A percentile compares a stretch with the other conserved stretches of the same genome.
Conservation (phyloP, 2,797 vertebrate species). For the Garrulus glandarius region DNA sequence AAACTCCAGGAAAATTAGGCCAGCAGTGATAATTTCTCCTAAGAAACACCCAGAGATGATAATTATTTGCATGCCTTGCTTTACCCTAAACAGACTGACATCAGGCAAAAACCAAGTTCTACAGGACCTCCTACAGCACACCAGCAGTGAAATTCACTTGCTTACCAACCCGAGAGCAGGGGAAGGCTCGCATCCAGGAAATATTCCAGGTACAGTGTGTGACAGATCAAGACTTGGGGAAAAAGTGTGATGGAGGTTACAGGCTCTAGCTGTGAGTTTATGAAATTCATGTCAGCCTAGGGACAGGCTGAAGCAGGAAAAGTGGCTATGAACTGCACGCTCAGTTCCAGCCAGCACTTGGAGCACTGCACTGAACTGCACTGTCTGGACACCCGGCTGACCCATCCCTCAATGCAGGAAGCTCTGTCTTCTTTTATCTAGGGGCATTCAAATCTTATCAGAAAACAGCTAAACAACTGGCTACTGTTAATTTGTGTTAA, state of each 20-base stretch:
- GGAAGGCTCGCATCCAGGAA: neutral
- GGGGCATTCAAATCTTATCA: neutral
- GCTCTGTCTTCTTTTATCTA: neutral
- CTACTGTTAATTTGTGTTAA: neutral
- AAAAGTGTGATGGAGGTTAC: neutral
- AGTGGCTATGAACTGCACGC: neutral
- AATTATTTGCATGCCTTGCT: neutral
- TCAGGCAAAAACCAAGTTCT: neutral
- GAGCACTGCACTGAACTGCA: neutral
- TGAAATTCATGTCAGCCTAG: neutral
- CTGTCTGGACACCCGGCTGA: rapidly evolving
- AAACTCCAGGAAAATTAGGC: neutral
- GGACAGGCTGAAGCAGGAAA: neutral
- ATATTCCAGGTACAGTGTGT: neutral
- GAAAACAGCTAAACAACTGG: neutral
- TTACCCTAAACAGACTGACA: neutral
- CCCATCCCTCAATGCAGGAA: neutral
- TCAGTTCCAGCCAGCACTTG: neutral
- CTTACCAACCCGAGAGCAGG: neutral
- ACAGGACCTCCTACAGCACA: neutral
- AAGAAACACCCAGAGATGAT: neutral
- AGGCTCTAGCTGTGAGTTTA: neutral
- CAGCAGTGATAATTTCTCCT: neutral
- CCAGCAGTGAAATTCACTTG: neutral
- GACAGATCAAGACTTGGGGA: neutral